phyloP scores from a whole-genome alignment of 2,888 invertebrate genomes.

The Spodoptera picta region DNA sequence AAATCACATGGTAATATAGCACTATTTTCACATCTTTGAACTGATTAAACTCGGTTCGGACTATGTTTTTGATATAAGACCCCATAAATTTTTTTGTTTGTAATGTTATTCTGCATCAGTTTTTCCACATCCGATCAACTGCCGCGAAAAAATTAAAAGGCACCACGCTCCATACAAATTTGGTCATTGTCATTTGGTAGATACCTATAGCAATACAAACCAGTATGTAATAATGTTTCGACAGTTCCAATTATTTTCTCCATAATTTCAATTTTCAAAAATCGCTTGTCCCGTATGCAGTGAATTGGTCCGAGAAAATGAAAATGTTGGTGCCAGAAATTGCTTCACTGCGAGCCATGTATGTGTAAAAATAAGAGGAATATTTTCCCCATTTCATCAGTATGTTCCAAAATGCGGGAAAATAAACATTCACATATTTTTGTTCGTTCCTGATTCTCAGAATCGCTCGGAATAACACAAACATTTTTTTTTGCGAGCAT shows the following conservation, averaged over 20 bases:
- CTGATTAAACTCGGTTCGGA: too few relatives aligned
- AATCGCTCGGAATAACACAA: background rate
- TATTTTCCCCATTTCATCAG: conserved; percentile 22
- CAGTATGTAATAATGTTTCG: background rate
- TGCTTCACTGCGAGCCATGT: conserved; percentile 6
- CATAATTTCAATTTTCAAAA: too few relatives aligned
- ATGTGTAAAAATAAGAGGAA: conserved; percentile 11
- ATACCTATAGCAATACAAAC: background rate
- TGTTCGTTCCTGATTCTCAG: conserved; percentile 14
- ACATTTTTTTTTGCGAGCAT: background rate
- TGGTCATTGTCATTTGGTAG: too few relatives aligned
- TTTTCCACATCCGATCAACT: too few relatives aligned
- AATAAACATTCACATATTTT: conserved; percentile 25
- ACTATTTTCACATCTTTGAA: too few relatives aligned
- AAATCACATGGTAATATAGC: too few relatives aligned
- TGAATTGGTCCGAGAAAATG: conserved; percentile 11
- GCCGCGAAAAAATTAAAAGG: too few relatives aligned
- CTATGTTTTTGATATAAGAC: too few relatives aligned
- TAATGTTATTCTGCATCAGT: too few relatives aligned
- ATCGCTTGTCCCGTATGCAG: background rate
- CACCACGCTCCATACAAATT: too few relatives aligned
- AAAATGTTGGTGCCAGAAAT: conserved; percentile 5
- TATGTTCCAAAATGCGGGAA: conserved; percentile 12
- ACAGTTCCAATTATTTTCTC: too few relatives aligned
- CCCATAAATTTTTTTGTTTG: too few relatives aligned